Conservation (phyloP, 2,797 vertebrate genomes). For the Callimico goeldii region DNA sequence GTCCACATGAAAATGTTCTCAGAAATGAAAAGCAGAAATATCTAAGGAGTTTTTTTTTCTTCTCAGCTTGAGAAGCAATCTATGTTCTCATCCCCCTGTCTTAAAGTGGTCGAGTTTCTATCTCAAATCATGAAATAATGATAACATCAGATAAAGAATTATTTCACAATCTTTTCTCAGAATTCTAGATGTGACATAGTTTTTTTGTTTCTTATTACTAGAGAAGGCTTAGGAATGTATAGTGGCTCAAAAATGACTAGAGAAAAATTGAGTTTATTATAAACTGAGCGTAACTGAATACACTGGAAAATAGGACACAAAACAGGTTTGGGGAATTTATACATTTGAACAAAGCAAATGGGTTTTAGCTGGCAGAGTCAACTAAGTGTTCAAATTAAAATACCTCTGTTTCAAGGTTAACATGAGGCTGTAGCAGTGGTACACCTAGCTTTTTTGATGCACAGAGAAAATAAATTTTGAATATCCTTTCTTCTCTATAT, state of each 20-base stretch:
- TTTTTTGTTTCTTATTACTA: neutral
- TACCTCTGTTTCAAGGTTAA: neutral
- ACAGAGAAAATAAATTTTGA: neutral
- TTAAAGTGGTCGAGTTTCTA: neutral
- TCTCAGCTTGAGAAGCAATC: neutral
- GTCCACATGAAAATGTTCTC: neutral
- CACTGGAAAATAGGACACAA: neutral
- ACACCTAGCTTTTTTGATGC: neutral
- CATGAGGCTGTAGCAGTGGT: neutral
- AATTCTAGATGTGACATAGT: neutral
- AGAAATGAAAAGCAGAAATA: neutral
- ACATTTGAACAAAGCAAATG: conserved; percentile 21
- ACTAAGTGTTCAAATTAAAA: neutral
- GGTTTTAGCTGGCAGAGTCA: neutral
- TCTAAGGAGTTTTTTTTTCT: neutral
- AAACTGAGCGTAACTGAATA: neutral
- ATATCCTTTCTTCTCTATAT: neutral
- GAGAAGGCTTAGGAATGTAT: neutral
- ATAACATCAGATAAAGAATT: neutral
- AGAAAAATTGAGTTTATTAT: neutral
- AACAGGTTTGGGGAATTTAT: neutral
- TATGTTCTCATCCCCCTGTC: neutral
- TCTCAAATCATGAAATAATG: neutral
- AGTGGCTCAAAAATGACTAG: neutral
- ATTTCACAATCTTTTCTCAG: neutral